Evolutionary conservation across 2,113 vertebrate genomes (phyloP).

Genomic region (Vidua chalybeata): DNA sequence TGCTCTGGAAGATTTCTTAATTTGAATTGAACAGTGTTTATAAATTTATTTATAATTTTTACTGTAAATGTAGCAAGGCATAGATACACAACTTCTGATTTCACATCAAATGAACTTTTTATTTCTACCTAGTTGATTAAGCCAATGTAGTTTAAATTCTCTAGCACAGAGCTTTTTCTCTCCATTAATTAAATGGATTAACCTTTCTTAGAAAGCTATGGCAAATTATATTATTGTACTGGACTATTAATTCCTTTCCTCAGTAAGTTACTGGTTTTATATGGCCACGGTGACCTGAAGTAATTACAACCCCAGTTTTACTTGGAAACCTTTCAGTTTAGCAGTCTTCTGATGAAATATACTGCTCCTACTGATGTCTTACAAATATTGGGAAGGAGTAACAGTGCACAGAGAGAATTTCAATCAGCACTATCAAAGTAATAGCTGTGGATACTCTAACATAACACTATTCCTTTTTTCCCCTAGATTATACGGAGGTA

Average conservation of each 20-base stretch:
- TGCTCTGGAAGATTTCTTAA: not conserved
- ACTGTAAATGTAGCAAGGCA: not conserved
- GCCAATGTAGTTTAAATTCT: not conserved
- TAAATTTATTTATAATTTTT: not conserved
- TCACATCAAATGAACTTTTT: not conserved
- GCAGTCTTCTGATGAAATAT: not conserved
- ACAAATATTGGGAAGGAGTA: not conserved
- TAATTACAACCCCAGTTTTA: not conserved
- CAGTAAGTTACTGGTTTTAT: slow-evolving; percentile 5
- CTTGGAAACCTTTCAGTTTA: not conserved
- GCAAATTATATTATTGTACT: not conserved
- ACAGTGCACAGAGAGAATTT: not conserved
- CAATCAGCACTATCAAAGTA: not conserved
- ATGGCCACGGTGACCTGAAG: not conserved
- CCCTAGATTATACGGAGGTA: not conserved
- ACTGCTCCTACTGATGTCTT: not conserved
- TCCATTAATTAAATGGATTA: not conserved
- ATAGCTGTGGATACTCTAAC: not conserved
- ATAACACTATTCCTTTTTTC: not conserved
- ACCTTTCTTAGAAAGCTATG: not conserved
- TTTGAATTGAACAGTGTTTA: not conserved
- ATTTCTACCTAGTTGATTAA: not conserved
- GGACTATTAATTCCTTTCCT: slow-evolving; percentile 6
- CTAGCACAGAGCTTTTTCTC: not conserved
- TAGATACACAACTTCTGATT: not conserved